A percentile compares a stretch with the other conserved stretches of the same genome.
These are phyloP conservation scores for Taeniopygia guttata DNA, from an alignment of 2,797 vertebrate species.

Conservation along the genomic window DNA sequence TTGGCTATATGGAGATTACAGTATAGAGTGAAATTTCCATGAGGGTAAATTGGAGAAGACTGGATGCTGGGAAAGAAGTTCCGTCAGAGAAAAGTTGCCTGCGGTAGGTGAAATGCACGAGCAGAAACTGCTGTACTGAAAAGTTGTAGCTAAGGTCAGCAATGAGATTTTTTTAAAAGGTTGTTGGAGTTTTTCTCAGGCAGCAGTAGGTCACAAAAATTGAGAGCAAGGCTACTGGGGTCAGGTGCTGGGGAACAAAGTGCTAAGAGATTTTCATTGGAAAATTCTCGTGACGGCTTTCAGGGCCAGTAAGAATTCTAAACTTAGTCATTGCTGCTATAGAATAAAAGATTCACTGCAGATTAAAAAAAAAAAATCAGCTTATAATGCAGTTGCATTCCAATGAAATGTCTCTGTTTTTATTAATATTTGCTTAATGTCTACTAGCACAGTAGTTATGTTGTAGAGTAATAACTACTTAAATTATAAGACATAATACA, in stretches of 20 bases:
- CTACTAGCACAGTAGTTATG: background rate
- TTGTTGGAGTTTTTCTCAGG: background rate
- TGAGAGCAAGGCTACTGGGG: background rate
- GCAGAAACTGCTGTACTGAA: background rate
- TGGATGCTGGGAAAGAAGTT: background rate
- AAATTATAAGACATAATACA: constrained; percentile 3
- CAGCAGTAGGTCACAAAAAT: background rate
- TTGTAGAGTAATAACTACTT: background rate
- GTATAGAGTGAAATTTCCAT: background rate
- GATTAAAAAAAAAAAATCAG: background rate
- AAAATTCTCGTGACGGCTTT: background rate
- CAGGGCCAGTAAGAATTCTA: background rate
- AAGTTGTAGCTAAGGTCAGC: background rate
- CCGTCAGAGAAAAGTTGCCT: background rate
- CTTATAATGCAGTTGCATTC: background rate
- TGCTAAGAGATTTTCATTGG: background rate
- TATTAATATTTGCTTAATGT: constrained; percentile 38
- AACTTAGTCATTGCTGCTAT: background rate
- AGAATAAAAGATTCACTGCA: background rate
- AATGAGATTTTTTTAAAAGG: background rate
- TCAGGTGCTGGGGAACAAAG: background rate
- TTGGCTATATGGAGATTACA: background rate
- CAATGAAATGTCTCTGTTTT: background rate
- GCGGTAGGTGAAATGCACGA: background rate
- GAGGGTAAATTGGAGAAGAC: background rate